Evolutionary conservation across 2,888 invertebrate species (phyloP).

Genomic region (Merodon equestris): DNA sequence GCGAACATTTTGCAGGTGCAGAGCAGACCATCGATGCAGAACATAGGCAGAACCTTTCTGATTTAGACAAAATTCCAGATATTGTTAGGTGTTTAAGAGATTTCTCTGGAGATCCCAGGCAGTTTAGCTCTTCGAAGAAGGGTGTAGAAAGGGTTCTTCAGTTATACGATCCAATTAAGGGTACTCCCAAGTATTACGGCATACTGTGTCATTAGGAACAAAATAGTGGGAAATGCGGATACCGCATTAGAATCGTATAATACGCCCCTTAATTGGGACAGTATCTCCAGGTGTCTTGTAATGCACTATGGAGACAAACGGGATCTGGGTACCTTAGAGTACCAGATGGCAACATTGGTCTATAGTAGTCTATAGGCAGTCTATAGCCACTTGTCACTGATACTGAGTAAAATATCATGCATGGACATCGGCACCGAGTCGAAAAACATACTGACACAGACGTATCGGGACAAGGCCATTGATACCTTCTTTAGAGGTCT

Average conservation of each 20-base stretch:
- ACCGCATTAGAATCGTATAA: slow-evolving; percentile 50
- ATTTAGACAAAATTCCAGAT: too few species aligned
- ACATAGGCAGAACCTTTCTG: too few species aligned
- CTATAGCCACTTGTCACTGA: slow-evolving; percentile 42
- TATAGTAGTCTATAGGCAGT: slow-evolving; percentile 45
- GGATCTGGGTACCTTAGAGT: slow-evolving; percentile 48
- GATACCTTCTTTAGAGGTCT: slow-evolving; percentile 64
- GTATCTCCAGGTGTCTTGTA: slow-evolving; percentile 44
- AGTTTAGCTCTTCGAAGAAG: too few species aligned
- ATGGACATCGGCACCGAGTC: slow-evolving; percentile 13
- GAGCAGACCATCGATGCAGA: too few species aligned
- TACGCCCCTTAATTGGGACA: slow-evolving; percentile 23
- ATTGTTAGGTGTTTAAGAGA: too few species aligned
- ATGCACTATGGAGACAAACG: slow-evolving; percentile 59
- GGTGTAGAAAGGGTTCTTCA: too few species aligned
- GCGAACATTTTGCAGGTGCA: too few species aligned
- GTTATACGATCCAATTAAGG: slow-evolving; percentile 36
- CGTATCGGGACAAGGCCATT: slow-evolving; percentile 26
- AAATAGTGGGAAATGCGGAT: slow-evolving; percentile 54
- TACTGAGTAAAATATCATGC: slow-evolving; percentile 47
- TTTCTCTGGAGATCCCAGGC: too few species aligned
- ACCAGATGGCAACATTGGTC: slow-evolving; percentile 44
- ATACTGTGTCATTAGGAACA: too few species aligned
- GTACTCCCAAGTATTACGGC: slow-evolving; percentile 55
- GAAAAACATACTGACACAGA: background rate